Evolutionary conservation across 2,113 vertebrate species (phyloP), one percentile per base, ranked within the genome.

Genomic region (Toxostoma redivivum): DNA sequence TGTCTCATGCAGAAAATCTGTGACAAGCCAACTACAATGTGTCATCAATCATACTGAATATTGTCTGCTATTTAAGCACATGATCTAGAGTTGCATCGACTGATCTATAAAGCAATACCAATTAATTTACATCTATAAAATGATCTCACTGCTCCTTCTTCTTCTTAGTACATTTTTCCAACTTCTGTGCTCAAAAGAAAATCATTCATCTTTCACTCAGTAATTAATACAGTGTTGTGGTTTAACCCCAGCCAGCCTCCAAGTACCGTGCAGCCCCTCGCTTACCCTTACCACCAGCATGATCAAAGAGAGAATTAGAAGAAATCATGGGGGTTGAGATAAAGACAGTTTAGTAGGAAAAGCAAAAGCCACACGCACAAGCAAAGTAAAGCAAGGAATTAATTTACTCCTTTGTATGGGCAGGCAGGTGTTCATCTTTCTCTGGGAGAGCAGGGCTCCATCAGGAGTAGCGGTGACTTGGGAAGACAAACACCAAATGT

Each of bases 271-370:
- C 12, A 58, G 44, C 8, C 10, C 8, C 42, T 80, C 2, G 1
- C 14, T 48, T 50, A 31, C 3, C 3, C 27, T 8, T 9, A 5
- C 21, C 21, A 31, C 15, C 37, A 51, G 9, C 0, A 0, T 48
- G 45, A 44, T 6, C 2, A 4, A 14, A 31, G 37, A 51, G 44
- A 27, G 13, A 51, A 44, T 33, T 12, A 42, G 53, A 24, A 50
- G 61, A 67, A 86, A 51, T 17, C 16, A 9, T 9, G 11, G 25
- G 44, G 21, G 17, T 35, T 35, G 53, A 44, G 13, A 37, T 18
- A 50, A 66, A 67, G 16, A 66, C 16, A 50, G 9, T 50, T 58
- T 37, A 44, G 31, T 8, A 50, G 72, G 37, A 22, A 58, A 76
- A 60, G 6, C 37, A 77, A 67, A 44, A 77, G 33, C 14, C 21